Evolutionary conservation across 2,113 vertebrate species (phyloP), one percentile per base, ranked within the genome.

Genomic region (Otolemur garnettii): DNA sequence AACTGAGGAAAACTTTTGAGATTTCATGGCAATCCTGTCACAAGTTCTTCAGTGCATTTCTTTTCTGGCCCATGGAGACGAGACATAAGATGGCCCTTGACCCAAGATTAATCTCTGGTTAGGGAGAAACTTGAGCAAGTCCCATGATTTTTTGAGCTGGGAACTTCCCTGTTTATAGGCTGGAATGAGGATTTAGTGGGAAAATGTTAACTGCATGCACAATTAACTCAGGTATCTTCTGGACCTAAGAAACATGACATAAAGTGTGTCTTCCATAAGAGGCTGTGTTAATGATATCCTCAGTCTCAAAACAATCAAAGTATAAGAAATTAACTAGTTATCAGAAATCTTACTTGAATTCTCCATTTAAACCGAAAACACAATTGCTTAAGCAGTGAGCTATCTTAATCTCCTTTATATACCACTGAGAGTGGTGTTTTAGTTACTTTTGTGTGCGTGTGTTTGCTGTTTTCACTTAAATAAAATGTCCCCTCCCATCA

Each of bases 301-400:
- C 50, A 33, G 57, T 68, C 22, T 83, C 57, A 93, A 95, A 94
- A 86, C 55, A 74, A 84, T 72, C 42, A 90, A 90, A 91, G 9
- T 42, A 28, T 19, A 80, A 72, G 87, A 94, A 82, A 82, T 78
- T 64, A 78, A 59, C 42, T 84, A 68, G 80, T 81, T 90, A 93
- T 66, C 38, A 93, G 81, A 87, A 96, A 53, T 12, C 30, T 90
- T 83, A n/a, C 33, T 79, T 90, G 94, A 93, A 53, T 87, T 92
- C 87, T 96, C 93, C 66, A 84, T 74, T 77, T 87, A 82, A 42
- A 93, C 57, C 26, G 69, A 78, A 87, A 92, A 59, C 18, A 35
- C 83, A 82, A 95, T 92, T 45, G 64, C 45, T 94, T 92, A 93
- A 77, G 19, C 24, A 87, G 22, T 21, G 2, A 0, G 4, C n/a